These are phyloP conservation scores for Wiebesia pumilae DNA, from an alignment of 1,140 invertebrate genomes.

Conservation along the genomic window DNA sequence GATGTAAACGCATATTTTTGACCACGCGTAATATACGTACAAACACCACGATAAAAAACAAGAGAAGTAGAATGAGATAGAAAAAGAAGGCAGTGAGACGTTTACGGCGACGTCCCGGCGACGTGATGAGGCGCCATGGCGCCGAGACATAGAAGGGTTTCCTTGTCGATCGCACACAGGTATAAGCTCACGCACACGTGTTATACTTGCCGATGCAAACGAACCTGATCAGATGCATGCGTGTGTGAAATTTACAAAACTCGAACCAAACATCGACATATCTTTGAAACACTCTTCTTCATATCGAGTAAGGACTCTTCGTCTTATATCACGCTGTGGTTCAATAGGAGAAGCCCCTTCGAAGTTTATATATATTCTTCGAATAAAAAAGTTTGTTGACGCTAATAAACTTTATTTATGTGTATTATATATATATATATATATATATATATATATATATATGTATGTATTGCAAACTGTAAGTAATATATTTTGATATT, in stretches of 20 bases:
- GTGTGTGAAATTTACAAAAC: neutral
- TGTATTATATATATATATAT: too few relatives aligned
- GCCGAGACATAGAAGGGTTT: slow-evolving; percentile 76
- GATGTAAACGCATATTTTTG: neutral
- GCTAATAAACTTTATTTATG: too few relatives aligned
- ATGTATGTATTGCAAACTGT: too few relatives aligned
- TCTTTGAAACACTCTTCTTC: neutral
- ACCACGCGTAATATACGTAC: neutral
- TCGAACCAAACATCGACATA: neutral
- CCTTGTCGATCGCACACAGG: slow-evolving; percentile 70
- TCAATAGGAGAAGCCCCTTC: neutral
- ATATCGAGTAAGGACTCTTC: neutral
- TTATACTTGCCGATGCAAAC: neutral
- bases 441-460: too few relatives aligned
- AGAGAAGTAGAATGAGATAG: neutral
- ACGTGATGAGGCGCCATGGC: slow-evolving; percentile 72
- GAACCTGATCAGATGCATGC: neutral
- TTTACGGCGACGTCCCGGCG: slow-evolving; percentile 20
- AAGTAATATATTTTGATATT: too few relatives aligned
- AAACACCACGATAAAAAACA: neutral
- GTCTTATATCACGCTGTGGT: slow-evolving; percentile 15
- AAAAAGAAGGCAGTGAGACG: neutral
- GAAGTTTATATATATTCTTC: slow-evolving; percentile 22
- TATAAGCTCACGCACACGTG: slow-evolving; percentile 50
- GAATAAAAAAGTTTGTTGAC: too few relatives aligned